Evolutionary conservation across 2,888 invertebrate genomes (phyloP).

Genomic region (Ormyrus nitidulus): DNA sequence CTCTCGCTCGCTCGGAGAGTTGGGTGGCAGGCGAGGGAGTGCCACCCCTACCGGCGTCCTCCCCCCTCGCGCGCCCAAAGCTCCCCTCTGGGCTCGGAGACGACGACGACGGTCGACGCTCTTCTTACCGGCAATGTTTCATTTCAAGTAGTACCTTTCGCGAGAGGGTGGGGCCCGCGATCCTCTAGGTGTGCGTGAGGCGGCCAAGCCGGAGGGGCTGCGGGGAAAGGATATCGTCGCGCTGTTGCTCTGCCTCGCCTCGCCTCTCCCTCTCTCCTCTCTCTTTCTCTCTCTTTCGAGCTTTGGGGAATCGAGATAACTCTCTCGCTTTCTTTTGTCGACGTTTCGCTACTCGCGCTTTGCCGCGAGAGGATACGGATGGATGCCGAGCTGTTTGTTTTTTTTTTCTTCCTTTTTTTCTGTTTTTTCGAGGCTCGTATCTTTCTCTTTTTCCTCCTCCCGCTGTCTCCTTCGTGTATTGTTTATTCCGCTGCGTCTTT

Average conservation of each 20-base stretch:
- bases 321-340: slow-evolving; percentile 1
- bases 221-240: slow-evolving; percentile 32
- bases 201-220: background rate
- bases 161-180: slow-evolving; percentile 61
- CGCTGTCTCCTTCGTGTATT: too few relatives aligned
- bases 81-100: too few relatives aligned
- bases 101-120: slow-evolving; percentile 63
- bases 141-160: slow-evolving; percentile 68
- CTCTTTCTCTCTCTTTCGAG: too few relatives aligned
- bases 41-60: background rate
- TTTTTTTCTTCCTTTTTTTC: too few relatives aligned
- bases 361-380: too few relatives aligned
- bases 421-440: too few relatives aligned
- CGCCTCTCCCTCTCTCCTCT: too few relatives aligned
- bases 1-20: slow-evolving; percentile 57
- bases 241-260: slow-evolving; percentile 12
- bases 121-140: slow-evolving; percentile 71
- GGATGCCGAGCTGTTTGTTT: too few relatives aligned
- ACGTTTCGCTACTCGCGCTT: background rate
- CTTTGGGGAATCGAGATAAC: background rate
- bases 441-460: too few relatives aligned
- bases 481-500: too few relatives aligned
- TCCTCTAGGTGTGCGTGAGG: background rate
- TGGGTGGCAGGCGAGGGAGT: slow-evolving; percentile 27
- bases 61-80: background rate